Conservation (phyloP, 2,888 invertebrate genomes). For the Meghimatium bilineatum region DNA sequence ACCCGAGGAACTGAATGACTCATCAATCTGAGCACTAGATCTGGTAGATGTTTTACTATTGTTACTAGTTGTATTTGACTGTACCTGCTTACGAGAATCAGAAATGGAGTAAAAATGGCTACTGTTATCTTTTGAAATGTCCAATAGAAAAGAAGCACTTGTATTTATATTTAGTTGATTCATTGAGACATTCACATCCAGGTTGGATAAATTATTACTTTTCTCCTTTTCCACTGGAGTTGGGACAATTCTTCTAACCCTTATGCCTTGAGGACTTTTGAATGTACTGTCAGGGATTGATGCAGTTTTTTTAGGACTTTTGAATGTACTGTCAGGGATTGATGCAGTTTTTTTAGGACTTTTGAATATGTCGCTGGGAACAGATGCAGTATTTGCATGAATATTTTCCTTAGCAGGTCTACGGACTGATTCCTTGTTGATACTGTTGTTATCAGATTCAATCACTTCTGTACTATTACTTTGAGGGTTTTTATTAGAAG, state of each 20-base stretch:
- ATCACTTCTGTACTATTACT: neutral
- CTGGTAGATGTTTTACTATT: neutral
- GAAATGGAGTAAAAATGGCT: neutral
- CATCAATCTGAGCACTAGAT: neutral
- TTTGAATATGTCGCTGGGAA: conserved; percentile 3
- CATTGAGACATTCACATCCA: too few species aligned
- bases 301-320: conserved; percentile 35
- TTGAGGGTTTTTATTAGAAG: neutral
- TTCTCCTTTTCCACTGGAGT: neutral
- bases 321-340: conserved; percentile 10
- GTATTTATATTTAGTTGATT: neutral
- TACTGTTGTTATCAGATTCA: neutral
- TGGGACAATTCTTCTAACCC: conserved; percentile 6
- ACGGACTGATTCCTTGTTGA: neutral
- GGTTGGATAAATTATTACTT: neutral
- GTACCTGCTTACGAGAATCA: neutral
- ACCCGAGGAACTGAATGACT: conserved; percentile 2
- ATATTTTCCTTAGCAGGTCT: neutral
- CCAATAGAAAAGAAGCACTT: neutral
- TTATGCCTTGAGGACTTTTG: conserved; percentile 30
- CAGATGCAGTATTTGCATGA: neutral
- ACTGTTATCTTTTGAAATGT: neutral
- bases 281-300: conserved; percentile 12
- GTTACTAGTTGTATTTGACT: neutral
- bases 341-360: conserved; percentile 36